Conservation (phyloP, 1,140 invertebrate genomes). For the Lepidurus arcticus region DNA sequence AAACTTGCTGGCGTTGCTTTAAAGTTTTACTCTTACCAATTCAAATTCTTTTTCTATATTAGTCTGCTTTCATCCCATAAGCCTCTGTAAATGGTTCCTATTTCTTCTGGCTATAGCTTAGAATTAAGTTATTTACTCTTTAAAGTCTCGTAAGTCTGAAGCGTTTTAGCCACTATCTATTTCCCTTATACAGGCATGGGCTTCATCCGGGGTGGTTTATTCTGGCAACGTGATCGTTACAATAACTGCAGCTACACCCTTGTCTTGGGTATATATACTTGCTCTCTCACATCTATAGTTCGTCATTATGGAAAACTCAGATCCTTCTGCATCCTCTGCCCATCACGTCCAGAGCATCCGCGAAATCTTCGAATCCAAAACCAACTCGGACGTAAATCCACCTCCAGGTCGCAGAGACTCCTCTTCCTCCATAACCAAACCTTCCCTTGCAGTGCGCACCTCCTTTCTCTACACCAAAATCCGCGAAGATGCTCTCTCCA, state of each 20-base stretch:
- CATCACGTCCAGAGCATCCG: background rate
- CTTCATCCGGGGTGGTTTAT: background rate
- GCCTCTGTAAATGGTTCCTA: too few relatives aligned
- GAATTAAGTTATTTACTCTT: background rate
- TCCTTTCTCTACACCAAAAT: background rate
- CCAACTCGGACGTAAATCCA: background rate
- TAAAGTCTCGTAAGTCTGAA: background rate
- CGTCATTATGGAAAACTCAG: background rate
- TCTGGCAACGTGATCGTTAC: background rate
- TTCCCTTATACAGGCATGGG: slow-evolving; percentile 10
- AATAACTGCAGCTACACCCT: background rate
- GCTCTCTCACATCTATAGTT: background rate
- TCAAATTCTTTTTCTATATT: too few relatives aligned
- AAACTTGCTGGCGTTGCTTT: too few relatives aligned
- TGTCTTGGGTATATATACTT: background rate
- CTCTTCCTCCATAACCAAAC: background rate
- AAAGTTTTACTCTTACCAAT: too few relatives aligned
- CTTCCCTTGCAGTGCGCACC: background rate
- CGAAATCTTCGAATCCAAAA: slow-evolving; percentile 3
- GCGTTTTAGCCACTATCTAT: background rate
- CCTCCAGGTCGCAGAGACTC: background rate
- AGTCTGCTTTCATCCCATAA: too few relatives aligned
- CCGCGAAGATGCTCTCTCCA: background rate
- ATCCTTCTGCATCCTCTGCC: background rate
- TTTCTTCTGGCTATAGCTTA: background rate